Evolutionary conservation across 2,113 vertebrate genomes (phyloP).

Genomic region (Pristiophorus japonicus): DNA sequence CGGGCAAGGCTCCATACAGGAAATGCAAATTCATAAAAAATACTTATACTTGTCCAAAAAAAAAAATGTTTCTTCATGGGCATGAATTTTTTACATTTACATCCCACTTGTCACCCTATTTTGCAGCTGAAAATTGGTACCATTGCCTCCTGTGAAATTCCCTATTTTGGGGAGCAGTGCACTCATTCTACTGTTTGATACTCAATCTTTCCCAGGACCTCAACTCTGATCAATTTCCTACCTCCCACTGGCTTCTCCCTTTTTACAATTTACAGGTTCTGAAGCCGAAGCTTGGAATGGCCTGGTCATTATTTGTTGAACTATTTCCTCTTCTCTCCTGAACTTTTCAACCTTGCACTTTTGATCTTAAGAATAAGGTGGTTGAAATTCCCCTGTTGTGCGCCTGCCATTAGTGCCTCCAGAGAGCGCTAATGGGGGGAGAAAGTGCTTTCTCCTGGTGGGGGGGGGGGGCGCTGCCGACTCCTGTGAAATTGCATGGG

Average conservation of each 20-base stretch:
- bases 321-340: not conserved
- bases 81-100: not conserved
- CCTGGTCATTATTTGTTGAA: not conserved
- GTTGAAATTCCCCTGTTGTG: too few species aligned
- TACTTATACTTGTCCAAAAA: not conserved
- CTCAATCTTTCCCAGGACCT: not conserved
- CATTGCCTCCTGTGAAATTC: not conserved
- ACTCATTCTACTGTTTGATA: too few species aligned
- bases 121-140: not conserved
- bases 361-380: not conserved
- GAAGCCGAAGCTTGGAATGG: not conserved
- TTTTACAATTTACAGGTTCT: not conserved
- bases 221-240: not conserved
- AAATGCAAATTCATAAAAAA: not conserved
- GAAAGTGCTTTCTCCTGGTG: too few species aligned
- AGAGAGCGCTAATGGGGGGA: too few species aligned
- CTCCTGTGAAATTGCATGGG: too few species aligned
- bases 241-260: not conserved
- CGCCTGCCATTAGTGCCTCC: too few species aligned
- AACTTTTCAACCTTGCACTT: not conserved
- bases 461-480: too few species aligned
- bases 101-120: not conserved
- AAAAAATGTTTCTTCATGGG: not conserved
- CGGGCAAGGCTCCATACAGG: too few species aligned
- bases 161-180: not conserved